Percentiles rank a stretch among this genome's conserved stretches.
These are phyloP conservation scores for Piscicola geometra DNA, from an alignment of 2,888 invertebrate genomes.

Conservation along the genomic window DNA sequence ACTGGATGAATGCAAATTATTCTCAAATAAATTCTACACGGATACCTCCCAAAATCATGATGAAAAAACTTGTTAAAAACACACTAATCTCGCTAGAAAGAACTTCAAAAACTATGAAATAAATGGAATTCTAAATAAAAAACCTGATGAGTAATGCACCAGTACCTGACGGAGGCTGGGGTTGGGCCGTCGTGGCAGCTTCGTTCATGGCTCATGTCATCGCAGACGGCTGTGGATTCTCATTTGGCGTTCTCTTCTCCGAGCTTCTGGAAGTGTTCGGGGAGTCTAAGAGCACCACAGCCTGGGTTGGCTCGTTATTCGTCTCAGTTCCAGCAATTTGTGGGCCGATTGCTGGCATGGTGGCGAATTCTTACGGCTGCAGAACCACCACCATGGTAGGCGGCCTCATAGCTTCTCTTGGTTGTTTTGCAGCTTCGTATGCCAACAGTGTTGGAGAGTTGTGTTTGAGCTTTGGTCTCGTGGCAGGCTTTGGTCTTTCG, in stretches of 20 bases:
- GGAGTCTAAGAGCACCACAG: conserved; percentile 57
- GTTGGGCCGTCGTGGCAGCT: conserved; percentile 83
- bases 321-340: conserved; percentile 78
- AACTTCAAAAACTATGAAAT: neutral
- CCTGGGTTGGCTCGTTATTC: conserved; percentile 83
- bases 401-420: conserved; percentile 50
- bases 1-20: too few relatives aligned
- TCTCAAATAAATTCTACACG: too few relatives aligned
- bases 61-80: neutral
- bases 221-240: conserved; percentile 88
- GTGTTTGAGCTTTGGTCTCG: conserved; percentile 53
- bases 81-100: neutral
- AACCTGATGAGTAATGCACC: neutral
- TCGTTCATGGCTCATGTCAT: conserved; percentile 83
- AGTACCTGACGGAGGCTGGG: conserved; percentile 77
- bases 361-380: conserved; percentile 54
- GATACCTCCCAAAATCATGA: too few relatives aligned
- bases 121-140: neutral
- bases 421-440: conserved; percentile 51
- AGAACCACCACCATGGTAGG: conserved; percentile 51
- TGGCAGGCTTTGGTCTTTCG: conserved; percentile 54
- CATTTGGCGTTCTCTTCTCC: conserved; percentile 61
- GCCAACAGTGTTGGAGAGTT: conserved; percentile 49
- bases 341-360: conserved; percentile 53
- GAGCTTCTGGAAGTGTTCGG: conserved; percentile 65